Conservation (phyloP, 2,888 invertebrate genomes). For the Acanthosepion pharaonis region DNA sequence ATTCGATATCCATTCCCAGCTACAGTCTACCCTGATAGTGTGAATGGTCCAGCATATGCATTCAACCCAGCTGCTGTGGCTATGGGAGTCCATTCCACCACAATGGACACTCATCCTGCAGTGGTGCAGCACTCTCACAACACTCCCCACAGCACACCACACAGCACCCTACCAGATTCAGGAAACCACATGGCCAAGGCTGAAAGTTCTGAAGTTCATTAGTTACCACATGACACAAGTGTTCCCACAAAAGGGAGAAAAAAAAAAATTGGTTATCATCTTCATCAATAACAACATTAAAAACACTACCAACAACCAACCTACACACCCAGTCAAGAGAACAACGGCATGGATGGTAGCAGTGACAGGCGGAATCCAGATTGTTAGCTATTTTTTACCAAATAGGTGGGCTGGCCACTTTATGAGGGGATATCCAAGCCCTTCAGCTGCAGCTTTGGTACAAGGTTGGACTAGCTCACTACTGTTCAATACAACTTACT, state of each 20-base stretch:
- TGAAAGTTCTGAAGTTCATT: constrained; percentile 64
- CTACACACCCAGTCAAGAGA: background rate
- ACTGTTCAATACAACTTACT: background rate
- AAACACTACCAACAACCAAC: background rate
- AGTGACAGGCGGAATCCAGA: constrained; percentile 41
- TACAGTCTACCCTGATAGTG: constrained; percentile 63
- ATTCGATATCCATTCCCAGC: constrained; percentile 59
- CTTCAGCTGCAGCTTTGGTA: background rate
- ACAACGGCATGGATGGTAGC: background rate
- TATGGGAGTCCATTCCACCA: constrained; percentile 69
- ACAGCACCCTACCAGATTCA: constrained; percentile 67
- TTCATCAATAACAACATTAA: background rate
- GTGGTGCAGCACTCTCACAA: constrained; percentile 59
- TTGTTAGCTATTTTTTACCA: constrained; percentile 43
- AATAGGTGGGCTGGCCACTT: constrained; percentile 3
- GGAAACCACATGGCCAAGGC: constrained; percentile 66
- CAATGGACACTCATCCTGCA: constrained; percentile 66
- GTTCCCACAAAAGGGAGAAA: background rate
- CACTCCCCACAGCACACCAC: constrained; percentile 63
- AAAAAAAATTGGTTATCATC: constrained; percentile 6
- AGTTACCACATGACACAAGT: constrained; percentile 22
- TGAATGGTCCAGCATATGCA: constrained; percentile 68
- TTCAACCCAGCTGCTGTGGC: constrained; percentile 64
- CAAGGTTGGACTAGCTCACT: background rate
- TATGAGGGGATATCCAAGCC: too few species aligned